Evolutionary conservation across 2,888 invertebrate genomes (phyloP).

Genomic region (Parelbella ahira): DNA sequence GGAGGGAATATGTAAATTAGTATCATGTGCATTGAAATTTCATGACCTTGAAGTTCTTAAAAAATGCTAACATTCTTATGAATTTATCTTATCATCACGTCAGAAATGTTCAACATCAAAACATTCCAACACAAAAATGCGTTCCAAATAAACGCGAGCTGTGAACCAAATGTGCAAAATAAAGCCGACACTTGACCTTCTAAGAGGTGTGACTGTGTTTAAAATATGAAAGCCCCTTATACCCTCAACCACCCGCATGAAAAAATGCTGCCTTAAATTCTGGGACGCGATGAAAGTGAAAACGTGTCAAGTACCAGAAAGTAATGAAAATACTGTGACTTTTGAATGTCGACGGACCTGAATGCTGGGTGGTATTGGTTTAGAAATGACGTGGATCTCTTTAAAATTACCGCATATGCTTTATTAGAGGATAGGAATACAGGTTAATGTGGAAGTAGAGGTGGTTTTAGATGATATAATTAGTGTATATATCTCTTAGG

Average conservation of each 20-base stretch:
- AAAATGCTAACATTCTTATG: too few relatives aligned
- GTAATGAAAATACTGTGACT: slow-evolving; percentile 32
- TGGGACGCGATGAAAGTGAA: slow-evolving; percentile 54
- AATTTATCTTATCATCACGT: too few relatives aligned
- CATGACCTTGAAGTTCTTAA: too few relatives aligned
- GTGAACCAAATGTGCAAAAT: slow-evolving; percentile 20
- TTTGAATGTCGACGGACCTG: slow-evolving; percentile 13
- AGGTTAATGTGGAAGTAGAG: too few relatives aligned
- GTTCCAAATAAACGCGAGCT: slow-evolving; percentile 8
- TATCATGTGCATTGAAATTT: too few relatives aligned
- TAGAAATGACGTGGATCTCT: slow-evolving; percentile 14
- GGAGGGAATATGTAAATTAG: too few relatives aligned
- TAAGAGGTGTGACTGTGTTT: slow-evolving; percentile 36
- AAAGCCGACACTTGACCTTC: slow-evolving; percentile 38
- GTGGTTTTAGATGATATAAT: too few relatives aligned
- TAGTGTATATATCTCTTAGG: too few relatives aligned
- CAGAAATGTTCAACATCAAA: slow-evolving; percentile 1
- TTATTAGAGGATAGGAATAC: too few relatives aligned
- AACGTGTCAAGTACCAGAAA: slow-evolving; percentile 63
- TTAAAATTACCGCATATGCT: slow-evolving; percentile 5
- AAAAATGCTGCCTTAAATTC: slow-evolving; percentile 35
- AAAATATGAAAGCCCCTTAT: slow-evolving; percentile 38
- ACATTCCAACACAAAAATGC: slow-evolving; percentile 6
- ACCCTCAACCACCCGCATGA: slow-evolving; percentile 25
- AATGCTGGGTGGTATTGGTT: slow-evolving; percentile 22